Evolutionary conservation across 2,797 vertebrate species (phyloP).

Genomic region (Enteromius radiatus): DNA sequence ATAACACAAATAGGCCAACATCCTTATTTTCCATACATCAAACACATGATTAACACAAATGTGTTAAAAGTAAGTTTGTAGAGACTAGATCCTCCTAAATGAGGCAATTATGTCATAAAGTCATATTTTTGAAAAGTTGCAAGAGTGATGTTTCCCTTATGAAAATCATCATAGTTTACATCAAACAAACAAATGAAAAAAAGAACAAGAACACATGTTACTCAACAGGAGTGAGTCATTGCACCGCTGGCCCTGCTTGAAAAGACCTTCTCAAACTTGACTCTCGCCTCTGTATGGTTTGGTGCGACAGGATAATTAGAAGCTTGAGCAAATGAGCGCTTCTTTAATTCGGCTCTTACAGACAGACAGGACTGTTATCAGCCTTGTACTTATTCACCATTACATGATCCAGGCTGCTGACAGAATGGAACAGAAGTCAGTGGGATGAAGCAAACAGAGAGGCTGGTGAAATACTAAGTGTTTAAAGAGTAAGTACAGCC

Average conservation of each 20-base stretch:
- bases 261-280: constrained; percentile 64
- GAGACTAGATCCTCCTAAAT: not conserved
- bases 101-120: not conserved
- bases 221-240: constrained; percentile 74
- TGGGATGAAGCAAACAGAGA: constrained; percentile 19
- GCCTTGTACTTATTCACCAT: constrained; percentile 79
- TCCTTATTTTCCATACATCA: not conserved
- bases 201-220: constrained; percentile 68
- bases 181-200: constrained; percentile 42
- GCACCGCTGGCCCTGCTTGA: constrained; percentile 72
- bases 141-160: not conserved
- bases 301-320: constrained; percentile 80
- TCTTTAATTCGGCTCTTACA: constrained; percentile 75
- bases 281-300: constrained; percentile 70
- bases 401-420: constrained; percentile 71
- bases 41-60: not conserved
- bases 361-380: constrained; percentile 78
- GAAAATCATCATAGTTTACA: constrained; percentile 30
- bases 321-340: constrained; percentile 74
- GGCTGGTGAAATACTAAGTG: constrained; percentile 20
- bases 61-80: not conserved
- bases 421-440: constrained; percentile 49
- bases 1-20: not conserved
- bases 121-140: no score
- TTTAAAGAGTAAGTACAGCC: constrained; percentile 12